Evolutionary conservation across 2,113 vertebrate species (phyloP), one percentile per base, ranked within the genome.

Genomic region (Gasterosteus nipponicus): DNA sequence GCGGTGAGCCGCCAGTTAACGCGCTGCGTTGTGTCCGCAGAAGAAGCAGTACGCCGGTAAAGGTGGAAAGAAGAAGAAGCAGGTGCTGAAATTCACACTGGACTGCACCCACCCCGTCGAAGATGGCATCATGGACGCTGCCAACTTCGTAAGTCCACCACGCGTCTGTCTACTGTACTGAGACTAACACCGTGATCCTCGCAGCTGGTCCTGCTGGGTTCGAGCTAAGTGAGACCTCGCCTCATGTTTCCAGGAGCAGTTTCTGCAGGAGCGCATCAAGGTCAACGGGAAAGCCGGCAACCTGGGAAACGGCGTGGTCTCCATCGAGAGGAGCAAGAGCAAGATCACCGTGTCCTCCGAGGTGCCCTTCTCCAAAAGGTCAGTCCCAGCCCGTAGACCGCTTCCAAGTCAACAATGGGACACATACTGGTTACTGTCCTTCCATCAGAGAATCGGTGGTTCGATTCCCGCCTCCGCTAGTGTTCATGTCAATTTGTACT

Each of bases 61-160:
- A 89, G 96, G 97, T 85, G 96, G 97, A 49, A 99, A 98, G 92
- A 99, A 97, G 92, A 99, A 99, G 94, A 99, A 99, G 93, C 98
- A 97, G 84, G 92, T 97, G 69, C 82, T 98, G 79, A 98, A 98
- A 78, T 99, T 98, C 80, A 99, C 97, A 0, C 91, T 99, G 80
- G 97, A 99, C 85, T 99, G 98, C 87, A 99, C 98, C 10, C 98
- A 99, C 79, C 98, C 98, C 0, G 98, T 99, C 1, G 98, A 99
- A 90, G 98, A 99, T 92, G 98, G 98, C 19, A 99, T 99, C 92
- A 99, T 99, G 97, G 98, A 99, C 7, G 97, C 97, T 14, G 97
- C 96, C 74, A 99, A 98, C 89, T 98, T 99, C 47, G 97, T 99
- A 75, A 85, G 87, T 82, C 5, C n/a, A 4, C 2, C 18, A 1